These are phyloP conservation scores for Mobula birostris DNA, from an alignment of 2,113 vertebrate species.

Conservation along the genomic window DNA sequence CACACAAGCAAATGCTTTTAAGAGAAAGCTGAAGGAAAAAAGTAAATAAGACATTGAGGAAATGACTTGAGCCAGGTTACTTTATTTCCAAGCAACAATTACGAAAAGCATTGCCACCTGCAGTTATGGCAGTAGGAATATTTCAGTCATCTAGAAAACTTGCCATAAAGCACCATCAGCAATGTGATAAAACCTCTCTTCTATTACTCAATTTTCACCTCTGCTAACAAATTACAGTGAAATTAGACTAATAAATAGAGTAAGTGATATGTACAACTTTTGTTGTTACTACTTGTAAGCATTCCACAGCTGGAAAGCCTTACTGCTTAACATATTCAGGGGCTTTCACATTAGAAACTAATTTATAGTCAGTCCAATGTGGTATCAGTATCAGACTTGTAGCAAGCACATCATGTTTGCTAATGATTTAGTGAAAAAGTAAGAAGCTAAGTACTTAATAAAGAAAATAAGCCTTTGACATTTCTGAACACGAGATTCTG, in stretches of 20 bases:
- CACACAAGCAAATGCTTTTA: too few relatives aligned
- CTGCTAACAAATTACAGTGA: conserved; percentile 23
- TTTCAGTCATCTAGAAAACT: background rate
- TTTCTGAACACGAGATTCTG: background rate
- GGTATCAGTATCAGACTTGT: conserved; percentile 29
- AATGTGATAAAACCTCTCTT: background rate
- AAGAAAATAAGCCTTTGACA: background rate
- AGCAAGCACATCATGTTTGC: background rate
- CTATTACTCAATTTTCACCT: conserved; percentile 26
- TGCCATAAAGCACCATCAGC: conserved; percentile 15
- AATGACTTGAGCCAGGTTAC: background rate
- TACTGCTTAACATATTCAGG: conserved; percentile 4
- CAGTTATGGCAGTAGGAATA: background rate
- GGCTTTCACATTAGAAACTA: conserved; percentile 5
- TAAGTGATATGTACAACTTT: conserved; percentile 29
- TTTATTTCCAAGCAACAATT: background rate
- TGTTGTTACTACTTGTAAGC: conserved; percentile 2
- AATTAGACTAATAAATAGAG: conserved; percentile 20
- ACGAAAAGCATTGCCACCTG: background rate
- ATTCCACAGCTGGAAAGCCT: background rate
- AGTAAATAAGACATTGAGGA: background rate
- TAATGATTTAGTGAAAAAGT: conserved; percentile 24
- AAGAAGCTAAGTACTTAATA: background rate
- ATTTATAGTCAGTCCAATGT: conserved; percentile 9
- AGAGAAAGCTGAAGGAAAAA: background rate